Base-by-base conservation (phyloP, 2,888 invertebrate genomes). In the Tenthredo livida region DNA sequence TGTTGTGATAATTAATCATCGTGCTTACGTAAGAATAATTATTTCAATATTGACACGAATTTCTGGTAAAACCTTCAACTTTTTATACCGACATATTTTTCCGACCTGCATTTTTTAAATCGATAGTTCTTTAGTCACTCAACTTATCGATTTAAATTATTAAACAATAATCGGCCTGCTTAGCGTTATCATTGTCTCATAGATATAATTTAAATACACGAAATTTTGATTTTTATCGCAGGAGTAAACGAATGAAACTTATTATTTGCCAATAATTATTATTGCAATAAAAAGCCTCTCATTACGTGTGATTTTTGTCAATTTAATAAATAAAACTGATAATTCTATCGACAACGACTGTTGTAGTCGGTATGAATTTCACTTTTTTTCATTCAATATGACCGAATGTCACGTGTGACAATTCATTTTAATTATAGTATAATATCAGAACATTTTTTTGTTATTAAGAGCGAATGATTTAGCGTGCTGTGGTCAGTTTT, bases 1-100 rank as follows among this genome's bases (percentile, higher is more conserved):
- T 87, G 73, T 87, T 86, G 84, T 65, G 83, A 84, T 84, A 54
- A 70, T 70, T 17, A 25, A 47, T 47, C 4, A 33, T 54, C 25
- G 12, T 54, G 33, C 17, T 29, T 25, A 17, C 33, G 12, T 43
- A 9, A 21, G 72, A 72, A 10, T 21, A 40, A 15, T 72, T 43
- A 72, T 72, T 72, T 72, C 9, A 1, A 67, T 67, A 67, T 33
- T 33, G 3, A 33, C 12, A 1, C 73, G 47, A 43, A 43, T 43
- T 73, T 73, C 1, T 73, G 54, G 17, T 50, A 77, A 77, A 50
- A 25, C 4, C 1, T 43, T 43, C 0, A 43, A 3, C 43, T 17
- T 43, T n/a, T n/a, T n/a, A n/a, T 21, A 40, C 10, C 21, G 7
- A 2, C 7, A 10, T 9, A 43, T 37, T 43, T 73, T n/a, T 5